Evolutionary conservation across 2,888 invertebrate genomes (phyloP), one percentile per base, ranked within the genome.

Genomic region (Orthonevra nobilis): DNA sequence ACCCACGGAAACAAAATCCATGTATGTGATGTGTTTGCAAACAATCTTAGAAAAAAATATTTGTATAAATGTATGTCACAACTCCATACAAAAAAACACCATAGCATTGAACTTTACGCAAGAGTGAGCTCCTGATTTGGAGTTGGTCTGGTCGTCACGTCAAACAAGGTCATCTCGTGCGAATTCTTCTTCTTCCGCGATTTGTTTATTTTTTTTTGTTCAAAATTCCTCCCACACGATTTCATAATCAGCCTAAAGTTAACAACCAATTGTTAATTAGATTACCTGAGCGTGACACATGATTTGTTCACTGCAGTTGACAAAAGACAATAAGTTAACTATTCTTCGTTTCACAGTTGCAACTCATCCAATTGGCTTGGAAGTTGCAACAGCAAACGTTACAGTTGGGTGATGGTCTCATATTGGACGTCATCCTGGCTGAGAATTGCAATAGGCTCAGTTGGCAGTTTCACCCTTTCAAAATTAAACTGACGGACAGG

Each of bases 91-190:
- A 70, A 70, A 34, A 34, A 56, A 58, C 50, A 1, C 36, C 17
- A 10, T 58, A 52, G 38, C 70, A 77, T 77, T 77, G 75, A 77
- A 77, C 75, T 77, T 77, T 70, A 64, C 70, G 70, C 75, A 64
- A 64, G 36, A 77, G 70, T 52, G 44, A 23, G 44, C 64, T 63
- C 26, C 63, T 63, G 42, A 50, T 75, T 75, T 58, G 42, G 64
- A 12, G 28, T 14, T 30, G 50, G 48, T 5, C n/a, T n/a, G 5
- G 5, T 32, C 63, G 64, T 42, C 32, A 63, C 40, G 9, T 36
- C 12, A 58, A 2, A 10, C 70, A 70, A 70, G 75, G 75, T 58
- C 52, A 46, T 14, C n/a, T n/a, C 32, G 28, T 7, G 36, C 10
- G 40, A 14, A 36, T 17, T 19, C 28, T n/a, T 3, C 58, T 26